Base-by-base conservation (phyloP, 2,888 invertebrate species). In the Xestobium rufovillosum region DNA sequence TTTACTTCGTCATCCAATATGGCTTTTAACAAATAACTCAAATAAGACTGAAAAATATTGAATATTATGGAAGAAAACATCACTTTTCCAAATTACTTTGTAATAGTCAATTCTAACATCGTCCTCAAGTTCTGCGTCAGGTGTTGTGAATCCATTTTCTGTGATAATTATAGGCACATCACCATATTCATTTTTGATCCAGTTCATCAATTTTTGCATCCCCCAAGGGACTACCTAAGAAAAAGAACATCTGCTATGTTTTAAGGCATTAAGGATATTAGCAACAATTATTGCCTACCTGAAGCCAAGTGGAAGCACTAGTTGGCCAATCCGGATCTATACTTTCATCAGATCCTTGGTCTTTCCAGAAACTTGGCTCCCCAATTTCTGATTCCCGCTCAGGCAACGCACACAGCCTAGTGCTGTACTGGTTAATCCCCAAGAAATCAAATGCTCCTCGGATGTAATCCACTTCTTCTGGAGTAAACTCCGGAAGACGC, bases 341-440 rank as follows among this genome's bases (percentile, higher is more conserved):
- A n/a, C n/a, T 8, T 19, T 19, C 23, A n/a, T 19, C 6, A n/a
- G 23, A 8, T 6, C 23, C 23, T 19, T 19, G 6, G 63, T 47
- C 56, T 27, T 51, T 52, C 1, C 32, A n/a, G 31, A 43, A 52
- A 1, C 49, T 50, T 8, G 51, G 13, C 60, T 66, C 1, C 56
- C 63, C 39, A 61, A 61, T 44, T 59, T 30, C 15, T 10, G 52
- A 44, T 55, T 38, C 67, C 6, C 6, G 23, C 10, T 55, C 42
- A 2, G 48, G 36, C 19, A 53, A 34, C 4, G 65, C 45, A 1
- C 67, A 66, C 43, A 73, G 34, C 41, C 60, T 63, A 0, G 73
- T 66, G 0, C 76, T 71, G 57, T 78, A 83, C 38, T 76, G 69
- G 52, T 81, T 83, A 3, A 83, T 47, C 1, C 79, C 81, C 16